phyloP scores from a whole-genome alignment of 1,140 invertebrate genomes.

The Drosophila azteca region DNA sequence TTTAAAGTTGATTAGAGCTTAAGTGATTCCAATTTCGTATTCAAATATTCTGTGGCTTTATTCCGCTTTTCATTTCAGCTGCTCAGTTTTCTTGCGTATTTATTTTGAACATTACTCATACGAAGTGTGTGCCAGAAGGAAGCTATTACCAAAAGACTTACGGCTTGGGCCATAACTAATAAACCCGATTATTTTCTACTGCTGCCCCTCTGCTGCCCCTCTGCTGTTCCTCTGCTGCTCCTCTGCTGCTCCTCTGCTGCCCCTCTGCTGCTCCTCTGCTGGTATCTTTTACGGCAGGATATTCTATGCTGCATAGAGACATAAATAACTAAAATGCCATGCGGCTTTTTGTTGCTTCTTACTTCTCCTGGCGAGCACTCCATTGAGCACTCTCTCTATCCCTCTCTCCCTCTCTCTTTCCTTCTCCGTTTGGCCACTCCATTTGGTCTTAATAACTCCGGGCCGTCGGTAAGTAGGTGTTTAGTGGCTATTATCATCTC shows the following conservation, averaged over 20 bases:
- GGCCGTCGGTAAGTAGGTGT: conserved; percentile 66
- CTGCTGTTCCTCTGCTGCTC: no score
- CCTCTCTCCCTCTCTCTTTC: neutral
- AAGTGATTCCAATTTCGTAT: conserved; percentile 26
- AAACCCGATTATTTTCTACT: conserved; percentile 27
- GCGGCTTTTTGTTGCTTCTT: conserved; percentile 23
- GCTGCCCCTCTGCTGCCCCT: neutral
- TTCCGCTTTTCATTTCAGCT: conserved; percentile 3
- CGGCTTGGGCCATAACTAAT: conserved; percentile 36
- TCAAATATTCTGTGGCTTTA: conserved; percentile 20
- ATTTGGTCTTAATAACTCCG: conserved; percentile 60
- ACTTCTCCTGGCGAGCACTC: neutral
- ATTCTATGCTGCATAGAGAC: conserved; percentile 32
- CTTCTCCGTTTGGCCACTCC: conserved; percentile 5
- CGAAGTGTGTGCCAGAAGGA: conserved; percentile 18
- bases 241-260: neutral
- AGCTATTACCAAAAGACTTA: conserved; percentile 25
- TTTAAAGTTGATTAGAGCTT: conserved; percentile 25
- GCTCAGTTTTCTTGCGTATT: neutral
- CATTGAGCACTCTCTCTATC: conserved; percentile 2
- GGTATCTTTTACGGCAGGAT: conserved; percentile 3
- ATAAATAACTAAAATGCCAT: conserved; percentile 51
- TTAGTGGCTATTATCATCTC: conserved; percentile 74
- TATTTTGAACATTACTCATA: conserved; percentile 51
- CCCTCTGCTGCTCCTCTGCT: no score